Conservation (phyloP, 1,140 invertebrate species). For the Belonocnema kinseyi region DNA sequence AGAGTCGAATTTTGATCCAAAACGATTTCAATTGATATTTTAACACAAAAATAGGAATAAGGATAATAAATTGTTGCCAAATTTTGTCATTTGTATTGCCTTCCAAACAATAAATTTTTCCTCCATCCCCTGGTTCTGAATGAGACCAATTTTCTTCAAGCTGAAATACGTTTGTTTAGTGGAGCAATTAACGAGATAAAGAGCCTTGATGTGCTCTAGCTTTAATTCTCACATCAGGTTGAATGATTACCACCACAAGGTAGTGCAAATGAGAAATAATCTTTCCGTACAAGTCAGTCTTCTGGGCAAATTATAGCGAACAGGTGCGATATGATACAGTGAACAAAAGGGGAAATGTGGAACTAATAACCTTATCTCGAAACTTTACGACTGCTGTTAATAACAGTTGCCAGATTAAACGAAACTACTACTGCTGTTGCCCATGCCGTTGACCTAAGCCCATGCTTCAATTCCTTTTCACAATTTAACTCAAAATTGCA, state of each 20-base stretch:
- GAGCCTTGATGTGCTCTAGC: conserved; percentile 1
- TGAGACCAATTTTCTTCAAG: no score
- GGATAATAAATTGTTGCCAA: no score
- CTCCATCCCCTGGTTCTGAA: no score
- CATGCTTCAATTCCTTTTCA: neutral
- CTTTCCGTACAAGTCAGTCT: no score
- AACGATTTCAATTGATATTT: no score
- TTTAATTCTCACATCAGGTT: conserved; percentile 2
- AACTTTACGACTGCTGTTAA: conserved; percentile 24
- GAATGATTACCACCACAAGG: neutral
- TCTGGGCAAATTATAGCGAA: no score
- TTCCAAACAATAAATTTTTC: no score
- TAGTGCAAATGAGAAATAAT: no score
- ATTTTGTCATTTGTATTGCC: no score
- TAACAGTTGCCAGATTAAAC: neutral
- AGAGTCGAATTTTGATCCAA: no score
- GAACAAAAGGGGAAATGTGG: conserved; percentile 19
- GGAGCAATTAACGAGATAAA: neutral
- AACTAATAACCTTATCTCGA: conserved; percentile 27
- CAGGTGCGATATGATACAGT: neutral
- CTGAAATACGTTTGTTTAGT: neutral
- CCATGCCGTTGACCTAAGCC: neutral
- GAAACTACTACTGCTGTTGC: neutral
- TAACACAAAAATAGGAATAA: no score
- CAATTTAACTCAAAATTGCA: neutral